phyloP scores from a whole-genome alignment of 2,113 vertebrate species.

The Carollia perspicillata region DNA sequence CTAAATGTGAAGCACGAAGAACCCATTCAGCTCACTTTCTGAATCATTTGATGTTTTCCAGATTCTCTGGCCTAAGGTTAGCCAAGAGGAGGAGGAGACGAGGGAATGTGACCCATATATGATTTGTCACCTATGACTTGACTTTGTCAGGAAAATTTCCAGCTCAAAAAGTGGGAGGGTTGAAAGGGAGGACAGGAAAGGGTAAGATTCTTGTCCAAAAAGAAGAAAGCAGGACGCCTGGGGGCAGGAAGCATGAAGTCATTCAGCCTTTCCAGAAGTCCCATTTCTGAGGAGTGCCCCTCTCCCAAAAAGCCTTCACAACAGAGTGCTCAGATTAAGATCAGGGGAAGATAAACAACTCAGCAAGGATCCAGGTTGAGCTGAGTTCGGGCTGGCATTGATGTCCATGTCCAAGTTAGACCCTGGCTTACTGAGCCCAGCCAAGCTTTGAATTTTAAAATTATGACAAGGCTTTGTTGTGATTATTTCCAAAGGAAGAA shows the following conservation, averaged over 20 bases:
- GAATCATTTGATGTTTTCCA: conserved; percentile 67
- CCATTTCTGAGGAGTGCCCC: neutral
- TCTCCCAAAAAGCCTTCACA: neutral
- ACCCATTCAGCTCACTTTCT: conserved; percentile 64
- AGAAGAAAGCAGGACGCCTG: neutral
- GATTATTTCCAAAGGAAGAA: conserved; percentile 56
- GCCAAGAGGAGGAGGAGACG: conserved; percentile 61
- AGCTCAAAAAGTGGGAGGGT: neutral
- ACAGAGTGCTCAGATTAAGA: conserved; percentile 24
- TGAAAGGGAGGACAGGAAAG: conserved; percentile 49
- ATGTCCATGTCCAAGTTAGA: neutral
- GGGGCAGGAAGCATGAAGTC: neutral
- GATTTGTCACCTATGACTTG: conserved; percentile 71
- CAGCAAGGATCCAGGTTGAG: neutral
- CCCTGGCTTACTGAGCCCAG: conserved; percentile 5
- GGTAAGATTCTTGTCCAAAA: conserved; percentile 1
- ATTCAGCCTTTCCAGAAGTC: neutral
- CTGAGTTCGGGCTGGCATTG: neutral
- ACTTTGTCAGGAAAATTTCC: conserved; percentile 73
- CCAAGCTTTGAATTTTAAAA: conserved; percentile 52
- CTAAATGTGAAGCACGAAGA: conserved; percentile 29
- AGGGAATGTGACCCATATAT: conserved; percentile 60
- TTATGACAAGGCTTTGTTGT: conserved; percentile 17
- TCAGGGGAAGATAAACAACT: neutral
- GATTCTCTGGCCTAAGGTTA: conserved; percentile 31